Conservation (phyloP, 2,888 invertebrate species). For the Pseudeuparius sepicola region DNA sequence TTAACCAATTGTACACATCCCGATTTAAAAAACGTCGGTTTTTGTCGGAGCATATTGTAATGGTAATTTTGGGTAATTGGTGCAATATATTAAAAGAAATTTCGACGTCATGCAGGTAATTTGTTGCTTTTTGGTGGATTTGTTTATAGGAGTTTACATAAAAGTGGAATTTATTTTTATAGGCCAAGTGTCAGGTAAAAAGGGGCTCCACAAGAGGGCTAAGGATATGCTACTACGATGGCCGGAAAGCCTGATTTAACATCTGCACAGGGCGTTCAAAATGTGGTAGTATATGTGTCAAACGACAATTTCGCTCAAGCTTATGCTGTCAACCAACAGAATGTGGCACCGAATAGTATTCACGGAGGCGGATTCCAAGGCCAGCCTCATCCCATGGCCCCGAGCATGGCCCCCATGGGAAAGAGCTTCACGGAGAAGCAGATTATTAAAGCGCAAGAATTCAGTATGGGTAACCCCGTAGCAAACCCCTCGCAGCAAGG, state of each 20-base stretch:
- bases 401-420: conserved; percentile 35
- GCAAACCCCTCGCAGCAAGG: conserved; percentile 16
- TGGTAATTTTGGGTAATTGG: conserved; percentile 32
- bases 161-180: conserved; percentile 29
- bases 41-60: neutral
- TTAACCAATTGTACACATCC: conserved; percentile 20
- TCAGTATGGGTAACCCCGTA: conserved; percentile 8
- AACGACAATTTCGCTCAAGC: conserved; percentile 46
- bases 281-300: conserved; percentile 49
- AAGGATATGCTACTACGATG: conserved; percentile 66
- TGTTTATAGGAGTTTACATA: conserved; percentile 24
- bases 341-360: conserved; percentile 32
- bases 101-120: conserved; percentile 42
- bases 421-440: conserved; percentile 14
- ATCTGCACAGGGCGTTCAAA: conserved; percentile 46
- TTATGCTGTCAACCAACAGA: conserved; percentile 43
- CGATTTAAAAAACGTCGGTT: no score
- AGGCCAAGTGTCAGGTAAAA: conserved; percentile 37
- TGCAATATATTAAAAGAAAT: no score
- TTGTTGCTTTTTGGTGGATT: conserved; percentile 22
- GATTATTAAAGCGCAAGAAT: conserved; percentile 10
- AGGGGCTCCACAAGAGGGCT: conserved; percentile 44
- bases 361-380: conserved; percentile 33
- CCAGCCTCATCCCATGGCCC: conserved; percentile 32
- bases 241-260: conserved; percentile 71